Evolutionary conservation across 30 jellyfish, hydroid and myxozoan genomes (phyloP), one percentile per base, ranked within the genome.

Genomic region (Haliclystus octoradiatus): DNA sequence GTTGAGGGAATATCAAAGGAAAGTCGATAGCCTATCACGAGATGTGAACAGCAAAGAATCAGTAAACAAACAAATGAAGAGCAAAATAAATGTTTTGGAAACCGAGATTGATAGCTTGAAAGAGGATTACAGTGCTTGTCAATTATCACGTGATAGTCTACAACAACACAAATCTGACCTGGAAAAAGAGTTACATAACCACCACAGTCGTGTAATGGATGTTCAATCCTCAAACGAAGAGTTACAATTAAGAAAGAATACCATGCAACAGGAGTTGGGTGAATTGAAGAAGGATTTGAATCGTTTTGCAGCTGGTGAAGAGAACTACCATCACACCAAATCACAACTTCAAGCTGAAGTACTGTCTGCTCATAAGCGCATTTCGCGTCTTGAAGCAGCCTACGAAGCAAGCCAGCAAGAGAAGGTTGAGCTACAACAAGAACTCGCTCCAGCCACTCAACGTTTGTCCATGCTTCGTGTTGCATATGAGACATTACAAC

Each of bases 371-470:
- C 94, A 81, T 78, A 81, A 76, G 84, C 90, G 83, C 76, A 89
- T 89, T 4, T 89, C 98, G 29, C 95, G 98, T 61, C 86, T 89
- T 70, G 98, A 89, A 71, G 95, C 98, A 49, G 95, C 94, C 82
- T 80, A 75, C 79, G 98, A 89, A 34, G 94, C 95, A 66, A 89
- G 91, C 24, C 95, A 82, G 78, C 98, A 89, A 62, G 98, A 89
- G 88, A 89, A 89, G 52, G 49, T 89, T 29, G 95, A 81, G 79
- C 85, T 89, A 76, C 98, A 89, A 74, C 98, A 89, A 69, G 98
- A 89, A 63, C 98, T 89, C 33, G 98, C 92, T 13, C 98, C 98
- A 19, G 98, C 98, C 28, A 75, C 98, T 30, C 95, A 89, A 73
- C 85, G 95, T 51, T 81, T 89, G 27, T 80, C 91, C 63, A 78